Base-by-base conservation (phyloP, 2,888 invertebrate species). In the Galerucella pusilla region DNA sequence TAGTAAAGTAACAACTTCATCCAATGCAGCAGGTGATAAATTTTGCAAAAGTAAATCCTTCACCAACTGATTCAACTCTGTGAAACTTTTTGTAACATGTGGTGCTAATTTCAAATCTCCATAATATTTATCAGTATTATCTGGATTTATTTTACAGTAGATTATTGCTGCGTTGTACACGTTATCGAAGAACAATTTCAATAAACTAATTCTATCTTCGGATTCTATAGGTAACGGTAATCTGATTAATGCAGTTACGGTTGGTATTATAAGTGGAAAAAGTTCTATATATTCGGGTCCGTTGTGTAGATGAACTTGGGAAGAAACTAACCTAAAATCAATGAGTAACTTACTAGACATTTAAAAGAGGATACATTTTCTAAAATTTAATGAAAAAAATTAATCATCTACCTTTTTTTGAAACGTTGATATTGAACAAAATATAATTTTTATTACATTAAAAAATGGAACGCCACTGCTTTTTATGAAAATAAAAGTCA, bases 1-100 rank as follows among this genome's bases (percentile, higher is more conserved):
- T 45, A 94, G 85, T 69, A 93, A 88, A 12, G 91, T 90, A 6
- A 93, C 90, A 9, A 94, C 89, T 84, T 94, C 92, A 83, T 94
- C 94, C 35, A 94, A 88, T 0, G 93, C 92, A 71, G 92, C 92
- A 0, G 94, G 91, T 42, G 93, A 92, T 1, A 93, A 90, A 71
- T 92, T 92, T 82, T 92, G 91, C 80, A 93, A 89, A 35, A 94
- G 90, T 66, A 94, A 86, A 75, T 93, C 92, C 82, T 92, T 91
- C 0, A 93, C 92, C 52, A 94, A 86, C 49, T 90, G 89, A 84
- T 93, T 92, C 7, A 93, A 85, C 68, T 93, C 89, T 2, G 90
- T 90, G 28, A 86, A 86, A 80, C 85, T 85, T 20, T 80, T 81
- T 3, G 83, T 82, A 11, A 85, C 80, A 71, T 75, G 84, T 0